Evolutionary conservation across 2,888 invertebrate species (phyloP), one percentile per base, ranked within the genome.

Genomic region (Dolomedes plantarius): DNA sequence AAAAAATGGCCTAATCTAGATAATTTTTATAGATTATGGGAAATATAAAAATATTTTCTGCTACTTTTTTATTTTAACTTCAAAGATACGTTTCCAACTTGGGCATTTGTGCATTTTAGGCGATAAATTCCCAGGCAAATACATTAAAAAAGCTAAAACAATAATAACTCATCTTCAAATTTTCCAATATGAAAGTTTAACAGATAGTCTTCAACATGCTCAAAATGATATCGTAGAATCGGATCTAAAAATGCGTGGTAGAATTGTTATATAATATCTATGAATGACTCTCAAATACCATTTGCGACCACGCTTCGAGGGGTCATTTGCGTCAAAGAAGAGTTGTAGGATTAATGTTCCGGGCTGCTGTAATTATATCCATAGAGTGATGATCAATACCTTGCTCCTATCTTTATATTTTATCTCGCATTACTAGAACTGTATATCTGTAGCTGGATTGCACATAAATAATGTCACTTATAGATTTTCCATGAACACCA

Each of bases 301-400:
- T 83, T 83, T 83, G 76, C 81, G 75, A 75, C 81, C 75, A 13
- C 41, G 71, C 65, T 72, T 65, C 65, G n/a, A 32, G 69, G 72
- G 83, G 83, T 65, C 77, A 83, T 83, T 83, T 83, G 83, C 75
- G 83, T 83, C 83, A 83, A 77, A 72, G 76, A 83, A 83, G 83
- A 83, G 67, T 28, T 67, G 28, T 39, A 83, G 76, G 72, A 83
- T 83, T 83, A 83, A 83, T 83, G 83, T 77, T 80, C 27, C 72
- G 7, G 32, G 31, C 72, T 56, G 41, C 67, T 46, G 82, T 83
- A 83, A 83, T 83, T 83, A 83, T 83, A 83, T 83, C 83, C 83
- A 83, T 83, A 83, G 65, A 83, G 64, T 77, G 39, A 27, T 76
- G 77, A 83, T 83, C 83, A 83, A 83, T 83, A 83, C 77, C 23